phyloP scores from a whole-genome alignment of 1,140 invertebrate genomes.

The Drosophila ercepeae region DNA sequence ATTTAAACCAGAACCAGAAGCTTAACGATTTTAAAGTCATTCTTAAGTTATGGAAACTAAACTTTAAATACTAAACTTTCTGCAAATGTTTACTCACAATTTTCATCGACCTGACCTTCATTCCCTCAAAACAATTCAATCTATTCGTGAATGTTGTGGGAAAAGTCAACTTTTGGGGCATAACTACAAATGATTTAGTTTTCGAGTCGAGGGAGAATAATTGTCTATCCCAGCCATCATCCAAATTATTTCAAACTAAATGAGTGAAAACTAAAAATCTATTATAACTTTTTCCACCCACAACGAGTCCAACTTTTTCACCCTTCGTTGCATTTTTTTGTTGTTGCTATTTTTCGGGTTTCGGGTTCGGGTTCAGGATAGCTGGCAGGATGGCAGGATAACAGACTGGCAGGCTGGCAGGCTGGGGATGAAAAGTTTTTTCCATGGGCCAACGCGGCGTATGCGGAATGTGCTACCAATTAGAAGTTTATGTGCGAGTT shows the following conservation, averaged over 20 bases:
- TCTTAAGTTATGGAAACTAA: not conserved
- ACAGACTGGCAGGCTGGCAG: not conserved
- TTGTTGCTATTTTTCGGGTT: not conserved
- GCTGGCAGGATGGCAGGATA: not conserved
- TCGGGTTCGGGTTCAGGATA: constrained; percentile 24
- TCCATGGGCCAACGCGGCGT: constrained; percentile 55
- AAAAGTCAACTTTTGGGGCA: constrained; percentile 40
- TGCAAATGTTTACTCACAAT: too few relatives aligned
- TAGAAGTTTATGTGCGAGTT: constrained; percentile 75
- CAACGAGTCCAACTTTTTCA: constrained; percentile 63
- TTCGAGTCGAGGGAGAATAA: not conserved
- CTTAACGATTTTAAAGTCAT: not conserved
- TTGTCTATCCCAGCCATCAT: constrained; percentile 1
- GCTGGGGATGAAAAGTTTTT: constrained; percentile 39
- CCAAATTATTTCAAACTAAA: constrained; percentile 52
- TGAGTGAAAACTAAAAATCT: constrained; percentile 76
- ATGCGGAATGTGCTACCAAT: constrained; percentile 77
- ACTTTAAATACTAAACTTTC: too few relatives aligned
- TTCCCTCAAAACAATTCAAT: constrained; percentile 41
- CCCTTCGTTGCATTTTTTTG: not conserved
- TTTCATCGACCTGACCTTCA: constrained; percentile 24
- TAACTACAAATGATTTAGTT: constrained; percentile 67
- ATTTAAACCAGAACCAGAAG: not conserved
- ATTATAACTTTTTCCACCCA: constrained; percentile 73
- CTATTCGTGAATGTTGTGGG: constrained; percentile 21